Evolutionary conservation across 2,113 vertebrate genomes (phyloP), one percentile per base, ranked within the genome.

Genomic region (Tyrannus savana): DNA sequence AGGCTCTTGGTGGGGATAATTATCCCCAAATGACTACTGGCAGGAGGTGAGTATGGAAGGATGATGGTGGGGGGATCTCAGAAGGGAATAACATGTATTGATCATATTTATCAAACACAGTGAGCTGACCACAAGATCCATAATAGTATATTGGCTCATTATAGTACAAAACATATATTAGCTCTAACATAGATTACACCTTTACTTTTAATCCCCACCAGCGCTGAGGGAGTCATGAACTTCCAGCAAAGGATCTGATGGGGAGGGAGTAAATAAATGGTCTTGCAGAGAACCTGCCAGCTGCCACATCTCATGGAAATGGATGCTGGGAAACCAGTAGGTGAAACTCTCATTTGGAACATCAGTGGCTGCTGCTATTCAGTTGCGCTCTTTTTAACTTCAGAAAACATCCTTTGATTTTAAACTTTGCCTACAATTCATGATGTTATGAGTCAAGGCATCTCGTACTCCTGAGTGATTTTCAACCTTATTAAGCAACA

Each of bases 101-200:
- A 94, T 95, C 2, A 8, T 96, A 64, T 95, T 95, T 96, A 94
- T 96, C 90, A 94, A 90, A 53, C 79, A 62, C 31, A 28, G 49
- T 37, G 64, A 90, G 52, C 92, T 93, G 92, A 95, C 93, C 90
- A 75, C 92, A 96, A 92, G 92, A 89, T 96, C 95, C 85, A 37
- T 96, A 94, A 88, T 33, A 92, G 84, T 87, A 37, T 84, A 94
- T 86, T 89, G 88, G 72, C 87, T 94, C 82, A 88, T 90, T 94
- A 89, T 53, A 64, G 86, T 80, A 88, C 79, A 71, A 93, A 93
- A 85, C 67, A 83, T 83, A 47, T 83, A 86, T 96, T 90, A 94
- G 79, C 62, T 94, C 56, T 78, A 77, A 87, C 91, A 82, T 78
- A 91, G 83, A 86, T 94, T 95, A 83, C 87, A 83, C 89, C 78